Conservation (phyloP, 2,888 invertebrate genomes). For the Eupithecia vulgata region DNA sequence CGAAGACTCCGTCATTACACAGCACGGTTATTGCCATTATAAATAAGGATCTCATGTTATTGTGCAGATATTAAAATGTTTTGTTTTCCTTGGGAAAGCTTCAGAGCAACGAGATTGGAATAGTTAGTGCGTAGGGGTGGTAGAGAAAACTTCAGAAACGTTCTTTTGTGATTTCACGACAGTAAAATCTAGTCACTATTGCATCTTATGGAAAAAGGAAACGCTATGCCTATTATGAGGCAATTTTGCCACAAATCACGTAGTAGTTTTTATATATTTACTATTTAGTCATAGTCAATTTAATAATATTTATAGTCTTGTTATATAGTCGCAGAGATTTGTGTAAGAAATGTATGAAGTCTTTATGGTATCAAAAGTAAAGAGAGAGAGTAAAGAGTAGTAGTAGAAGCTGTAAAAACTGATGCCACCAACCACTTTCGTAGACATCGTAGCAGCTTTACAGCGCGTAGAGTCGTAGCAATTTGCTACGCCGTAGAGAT, state of each 20-base stretch:
- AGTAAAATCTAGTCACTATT: neutral
- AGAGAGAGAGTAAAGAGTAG: no score
- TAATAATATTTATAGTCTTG: neutral
- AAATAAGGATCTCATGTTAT: constrained; percentile 76
- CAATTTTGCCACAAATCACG: no score
- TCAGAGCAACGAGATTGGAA: neutral
- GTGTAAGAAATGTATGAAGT: neutral
- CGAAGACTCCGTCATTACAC: constrained; percentile 73
- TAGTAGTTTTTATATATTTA: no score
- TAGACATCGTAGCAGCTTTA: constrained; percentile 11
- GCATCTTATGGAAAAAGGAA: neutral
- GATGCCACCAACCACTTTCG: neutral
- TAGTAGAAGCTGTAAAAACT: neutral
- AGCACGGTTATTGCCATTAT: constrained; percentile 78
- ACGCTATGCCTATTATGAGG: neutral
- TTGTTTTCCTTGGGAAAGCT: constrained; percentile 54
- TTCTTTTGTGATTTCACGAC: neutral
- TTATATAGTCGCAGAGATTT: no score
- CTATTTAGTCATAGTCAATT: neutral
- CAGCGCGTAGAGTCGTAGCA: constrained; percentile 11
- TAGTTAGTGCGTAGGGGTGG: constrained; percentile 3
- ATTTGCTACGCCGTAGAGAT: neutral
- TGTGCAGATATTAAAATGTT: constrained; percentile 79
- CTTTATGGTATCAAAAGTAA: neutral
- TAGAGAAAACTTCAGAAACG: neutral